phyloP scores from a whole-genome alignment of 2,888 invertebrate species.

The Hirtodrosophila trivittata region DNA sequence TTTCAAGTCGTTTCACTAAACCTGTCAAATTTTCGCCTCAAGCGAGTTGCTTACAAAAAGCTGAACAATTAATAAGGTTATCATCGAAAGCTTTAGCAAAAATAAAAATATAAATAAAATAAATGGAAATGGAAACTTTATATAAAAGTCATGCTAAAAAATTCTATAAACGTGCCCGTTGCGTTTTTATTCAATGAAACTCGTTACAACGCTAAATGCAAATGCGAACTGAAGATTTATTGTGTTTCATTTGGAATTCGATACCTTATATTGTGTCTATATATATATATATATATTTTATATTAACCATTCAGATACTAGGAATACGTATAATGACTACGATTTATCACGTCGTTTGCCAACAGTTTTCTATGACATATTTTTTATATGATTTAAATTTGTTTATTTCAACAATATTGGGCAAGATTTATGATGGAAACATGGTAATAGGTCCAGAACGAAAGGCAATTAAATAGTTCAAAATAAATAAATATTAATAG shows the following conservation, averaged over 20 bases:
- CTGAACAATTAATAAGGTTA: conserved; percentile 43
- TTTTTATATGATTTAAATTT: conserved; percentile 32
- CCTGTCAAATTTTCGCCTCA: conserved; percentile 24
- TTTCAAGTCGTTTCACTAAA: conserved; percentile 8
- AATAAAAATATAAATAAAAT: conserved; percentile 13
- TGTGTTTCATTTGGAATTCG: conserved; percentile 47
- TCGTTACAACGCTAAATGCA: conserved; percentile 57
- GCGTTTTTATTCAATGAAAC: conserved; percentile 47
- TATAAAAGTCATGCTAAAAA: conserved; percentile 2
- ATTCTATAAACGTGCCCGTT: conserved; percentile 32
- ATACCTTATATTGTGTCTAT: conserved; percentile 13
- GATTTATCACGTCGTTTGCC: conserved; percentile 49
- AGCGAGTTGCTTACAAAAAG: conserved; percentile 21
- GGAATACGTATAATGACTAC: conserved; percentile 3
- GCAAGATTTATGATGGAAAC: conserved; percentile 36
- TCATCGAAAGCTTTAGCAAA: not conserved
- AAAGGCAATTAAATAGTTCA: conserved; percentile 3
- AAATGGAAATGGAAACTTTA: conserved; percentile 30
- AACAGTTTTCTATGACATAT: conserved; percentile 45
- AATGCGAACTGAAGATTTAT: conserved; percentile 53
- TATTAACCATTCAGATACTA: conserved; percentile 21
- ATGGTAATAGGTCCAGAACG: not conserved
- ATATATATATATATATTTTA: not conserved
- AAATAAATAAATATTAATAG: not conserved
- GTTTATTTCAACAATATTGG: conserved; percentile 34